Conservation (phyloP, 2,113 vertebrate species). For the Gymnogyps californianus region DNA sequence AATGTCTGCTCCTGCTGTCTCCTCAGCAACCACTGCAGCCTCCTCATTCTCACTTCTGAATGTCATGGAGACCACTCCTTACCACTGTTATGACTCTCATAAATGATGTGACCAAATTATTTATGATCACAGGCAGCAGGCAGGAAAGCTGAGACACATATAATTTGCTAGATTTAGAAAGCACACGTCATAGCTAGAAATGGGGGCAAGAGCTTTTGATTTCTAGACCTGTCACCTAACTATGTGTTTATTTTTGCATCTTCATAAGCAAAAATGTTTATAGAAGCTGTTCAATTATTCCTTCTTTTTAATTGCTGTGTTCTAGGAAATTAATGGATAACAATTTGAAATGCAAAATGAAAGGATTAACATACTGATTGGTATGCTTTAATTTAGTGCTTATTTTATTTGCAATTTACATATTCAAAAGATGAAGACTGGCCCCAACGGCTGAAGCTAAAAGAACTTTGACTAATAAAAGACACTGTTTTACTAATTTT, state of each 20-base stretch:
- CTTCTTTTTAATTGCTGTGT: not conserved
- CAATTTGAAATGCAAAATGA: not conserved
- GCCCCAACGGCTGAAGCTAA: not conserved
- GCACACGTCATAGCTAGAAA: not conserved
- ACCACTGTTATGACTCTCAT: not conserved
- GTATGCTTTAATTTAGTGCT: not conserved
- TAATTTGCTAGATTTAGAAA: not conserved
- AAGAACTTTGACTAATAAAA: not conserved
- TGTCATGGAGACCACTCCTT: not conserved
- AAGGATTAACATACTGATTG: not conserved
- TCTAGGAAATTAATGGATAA: not conserved
- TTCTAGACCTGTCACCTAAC: not conserved
- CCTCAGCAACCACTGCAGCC: not conserved
- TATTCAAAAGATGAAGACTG: not conserved
- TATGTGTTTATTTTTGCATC: not conserved
- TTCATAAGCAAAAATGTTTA: not conserved
- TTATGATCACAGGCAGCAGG: not conserved
- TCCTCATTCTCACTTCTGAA: not conserved
- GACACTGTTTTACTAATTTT: not conserved
- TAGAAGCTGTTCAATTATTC: not conserved
- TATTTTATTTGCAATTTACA: not conserved
- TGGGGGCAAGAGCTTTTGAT: not conserved
- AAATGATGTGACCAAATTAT: not conserved
- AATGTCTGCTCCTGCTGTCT: not conserved
- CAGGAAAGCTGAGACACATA: not conserved